Base-by-base conservation (phyloP, 2,113 vertebrate genomes). In the Brienomyrus longianalis region DNA sequence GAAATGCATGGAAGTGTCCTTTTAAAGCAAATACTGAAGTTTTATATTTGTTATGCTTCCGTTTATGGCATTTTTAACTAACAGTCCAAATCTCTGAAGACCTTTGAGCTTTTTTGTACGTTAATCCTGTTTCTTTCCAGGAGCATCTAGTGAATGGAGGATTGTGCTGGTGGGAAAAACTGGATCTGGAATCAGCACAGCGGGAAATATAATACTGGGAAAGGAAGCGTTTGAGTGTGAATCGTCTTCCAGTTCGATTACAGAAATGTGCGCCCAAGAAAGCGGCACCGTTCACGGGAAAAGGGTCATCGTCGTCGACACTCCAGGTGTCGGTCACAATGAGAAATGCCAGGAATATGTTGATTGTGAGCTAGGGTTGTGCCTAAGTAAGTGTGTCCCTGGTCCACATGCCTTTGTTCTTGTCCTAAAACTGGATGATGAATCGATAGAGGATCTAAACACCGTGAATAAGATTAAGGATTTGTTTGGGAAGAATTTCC, bases 361-460 rank as follows among this genome's bases (percentile, higher is more conserved):
- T 1, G 88, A 59, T 21, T 2, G 45, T 4, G 92, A 92, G 90
- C 87, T 94, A 8, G 13, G 92, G 83, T 80, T 19, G 0, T 94
- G 92, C 8, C 88, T 93, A 43, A 87, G 84, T 11, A 88, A 91
- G 90, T 91, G 90, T 7, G 54, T 91, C 45, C 94, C 93, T 13
- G 94, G 93, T 62, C 91, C 92, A 11, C 70, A 92, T 13, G 93
- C 90, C n/a, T 94, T 95, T 62, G 90, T 94, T 21, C 92, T 95
- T 21, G 92, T 95, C 35, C 91, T 94, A 0, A 90, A 15, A 90
- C 91, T 94, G 5, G 92, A 6, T 0, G 88, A 52, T 47, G 92
- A 91, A 86, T 91, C 93, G 3, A 48, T 43, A 31, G 92, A 93
- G 0, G 92, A 93, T 88, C 39, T 90, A 47, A 88, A 43, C 0